Evolutionary conservation across 2,113 vertebrate species (phyloP).

Genomic region (Larimichthys polyactis): DNA sequence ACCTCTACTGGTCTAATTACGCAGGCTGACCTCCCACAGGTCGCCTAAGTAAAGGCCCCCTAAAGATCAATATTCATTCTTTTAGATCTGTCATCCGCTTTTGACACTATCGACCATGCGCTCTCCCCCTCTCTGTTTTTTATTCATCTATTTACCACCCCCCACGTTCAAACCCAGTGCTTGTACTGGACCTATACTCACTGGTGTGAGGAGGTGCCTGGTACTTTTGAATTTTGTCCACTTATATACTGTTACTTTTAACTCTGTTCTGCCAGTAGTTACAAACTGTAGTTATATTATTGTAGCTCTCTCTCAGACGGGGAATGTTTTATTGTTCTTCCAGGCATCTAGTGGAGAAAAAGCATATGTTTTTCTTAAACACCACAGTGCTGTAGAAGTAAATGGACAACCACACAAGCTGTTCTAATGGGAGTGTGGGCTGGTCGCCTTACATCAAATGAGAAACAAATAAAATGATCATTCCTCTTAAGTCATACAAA

Average conservation of each 20-base stretch:
- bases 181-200: slow-evolving; percentile 12
- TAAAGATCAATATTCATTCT: slow-evolving; percentile 90
- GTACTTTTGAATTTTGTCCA: slow-evolving; percentile 6
- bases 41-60: slow-evolving; percentile 79
- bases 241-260: not conserved
- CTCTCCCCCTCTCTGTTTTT: slow-evolving; percentile 72
- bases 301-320: not conserved
- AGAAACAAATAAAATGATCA: not conserved
- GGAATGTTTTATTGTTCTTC: not conserved
- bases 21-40: slow-evolving; percentile 86
- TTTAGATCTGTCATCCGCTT: slow-evolving; percentile 89
- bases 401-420: not conserved
- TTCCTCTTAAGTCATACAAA: not conserved
- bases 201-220: not conserved
- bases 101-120: slow-evolving; percentile 88
- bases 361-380: not conserved
- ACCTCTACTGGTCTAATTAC: slow-evolving; percentile 84
- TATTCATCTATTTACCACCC: slow-evolving; percentile 82
- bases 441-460: not conserved
- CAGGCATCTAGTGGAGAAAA: not conserved
- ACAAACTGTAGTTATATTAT: not conserved
- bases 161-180: slow-evolving; percentile 17
- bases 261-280: not conserved
- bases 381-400: not conserved
- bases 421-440: not conserved